phyloP scores from a whole-genome alignment of 1,140 invertebrate species.

The Drosophila pectinifera region DNA sequence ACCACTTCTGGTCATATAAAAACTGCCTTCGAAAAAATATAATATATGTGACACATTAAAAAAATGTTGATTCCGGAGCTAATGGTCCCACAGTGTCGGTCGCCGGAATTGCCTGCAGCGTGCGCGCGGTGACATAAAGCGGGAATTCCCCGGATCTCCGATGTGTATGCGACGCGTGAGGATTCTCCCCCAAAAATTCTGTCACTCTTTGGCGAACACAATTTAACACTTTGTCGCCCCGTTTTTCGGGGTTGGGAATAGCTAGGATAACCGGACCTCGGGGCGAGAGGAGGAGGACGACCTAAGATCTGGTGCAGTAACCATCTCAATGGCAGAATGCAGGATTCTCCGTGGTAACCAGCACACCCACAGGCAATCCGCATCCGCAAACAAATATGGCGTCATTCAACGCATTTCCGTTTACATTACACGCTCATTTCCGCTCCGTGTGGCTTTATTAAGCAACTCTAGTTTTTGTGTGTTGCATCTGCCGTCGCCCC shows the following conservation, averaged over 20 bases:
- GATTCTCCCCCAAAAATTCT: constrained; percentile 24
- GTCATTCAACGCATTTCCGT: constrained; percentile 79
- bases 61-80: background rate
- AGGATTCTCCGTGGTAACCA: no score
- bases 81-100: constrained; percentile 25
- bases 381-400: constrained; percentile 66
- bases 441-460: constrained; percentile 80
- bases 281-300: no score
- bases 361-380: constrained; percentile 4
- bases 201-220: constrained; percentile 66
- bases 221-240: constrained; percentile 77
- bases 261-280: constrained; percentile 38
- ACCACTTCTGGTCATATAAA: background rate
- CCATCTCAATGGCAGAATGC: background rate
- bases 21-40: no score
- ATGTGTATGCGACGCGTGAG: constrained; percentile 27
- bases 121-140: constrained; percentile 21
- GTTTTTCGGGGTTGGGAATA: constrained; percentile 40
- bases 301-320: background rate
- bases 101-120: constrained; percentile 23
- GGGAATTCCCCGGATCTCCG: constrained; percentile 38
- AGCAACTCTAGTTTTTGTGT: constrained; percentile 55
- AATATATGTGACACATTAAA: background rate
- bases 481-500: constrained; percentile 42
- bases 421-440: constrained; percentile 83